Percentiles rank a stretch among this genome's conserved stretches.
phyloP scores from a whole-genome alignment of 2,888 invertebrate genomes.

The Hanleya hanleyi region DNA sequence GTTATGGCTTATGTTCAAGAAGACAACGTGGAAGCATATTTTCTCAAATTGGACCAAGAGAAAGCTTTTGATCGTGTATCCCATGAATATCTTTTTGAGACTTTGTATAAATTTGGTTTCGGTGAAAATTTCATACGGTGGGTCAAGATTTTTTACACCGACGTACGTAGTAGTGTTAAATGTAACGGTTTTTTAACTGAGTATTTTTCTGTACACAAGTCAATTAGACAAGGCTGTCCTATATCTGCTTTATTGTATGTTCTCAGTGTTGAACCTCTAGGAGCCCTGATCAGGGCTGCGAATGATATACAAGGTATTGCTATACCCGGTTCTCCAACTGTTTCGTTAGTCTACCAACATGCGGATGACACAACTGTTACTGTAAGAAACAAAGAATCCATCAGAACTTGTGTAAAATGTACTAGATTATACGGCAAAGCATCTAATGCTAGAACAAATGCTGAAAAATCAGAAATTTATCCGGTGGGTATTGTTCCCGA shows the following conservation, averaged over 20 bases:
- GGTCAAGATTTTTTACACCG: background rate
- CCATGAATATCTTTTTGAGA: background rate
- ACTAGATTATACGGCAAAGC: background rate
- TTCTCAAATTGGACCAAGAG: background rate
- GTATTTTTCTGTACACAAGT: background rate
- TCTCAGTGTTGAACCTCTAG: background rate
- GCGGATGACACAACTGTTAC: background rate
- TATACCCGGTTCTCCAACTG: background rate
- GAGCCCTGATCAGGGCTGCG: background rate
- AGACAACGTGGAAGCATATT: background rate
- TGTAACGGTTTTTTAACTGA: background rate
- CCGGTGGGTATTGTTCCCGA: background rate
- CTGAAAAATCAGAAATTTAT: background rate
- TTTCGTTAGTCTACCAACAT: background rate
- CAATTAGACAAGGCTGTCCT: conserved; percentile 6
- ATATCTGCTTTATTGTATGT: background rate
- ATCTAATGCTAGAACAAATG: background rate
- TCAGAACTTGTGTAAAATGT: background rate
- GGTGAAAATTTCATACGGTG: conserved; percentile 6
- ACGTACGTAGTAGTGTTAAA: background rate
- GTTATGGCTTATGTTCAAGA: background rate
- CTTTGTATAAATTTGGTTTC: conserved; percentile 2
- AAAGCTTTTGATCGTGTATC: conserved; percentile 1
- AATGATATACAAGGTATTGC: background rate
- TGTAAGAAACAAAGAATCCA: background rate